Conservation (phyloP, 2,113 vertebrate genomes). For the Deroptyus accipitrinus region DNA sequence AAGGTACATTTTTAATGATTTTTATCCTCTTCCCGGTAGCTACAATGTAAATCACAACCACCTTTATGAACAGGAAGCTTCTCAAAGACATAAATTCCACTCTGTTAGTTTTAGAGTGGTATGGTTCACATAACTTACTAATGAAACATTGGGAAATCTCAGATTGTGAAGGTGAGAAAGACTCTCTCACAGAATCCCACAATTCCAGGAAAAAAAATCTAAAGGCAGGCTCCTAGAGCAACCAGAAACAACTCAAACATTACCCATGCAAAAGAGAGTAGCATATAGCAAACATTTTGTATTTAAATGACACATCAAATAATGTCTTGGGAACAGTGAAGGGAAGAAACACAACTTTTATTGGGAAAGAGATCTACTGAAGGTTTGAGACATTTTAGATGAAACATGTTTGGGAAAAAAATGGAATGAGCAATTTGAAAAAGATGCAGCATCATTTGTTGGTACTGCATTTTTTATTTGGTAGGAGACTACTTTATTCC, state of each 20-base stretch:
- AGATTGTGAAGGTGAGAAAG: not conserved
- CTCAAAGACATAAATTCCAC: not conserved
- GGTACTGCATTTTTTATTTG: conserved; percentile 48
- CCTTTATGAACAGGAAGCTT: not conserved
- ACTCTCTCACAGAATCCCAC: not conserved
- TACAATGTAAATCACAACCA: not conserved
- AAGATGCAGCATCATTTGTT: conserved; percentile 27
- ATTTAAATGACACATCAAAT: not conserved
- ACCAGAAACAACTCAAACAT: not conserved
- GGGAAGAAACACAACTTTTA: not conserved
- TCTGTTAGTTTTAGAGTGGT: not conserved
- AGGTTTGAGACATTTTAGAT: conserved; percentile 51
- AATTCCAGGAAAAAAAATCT: not conserved
- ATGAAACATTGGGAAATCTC: not conserved
- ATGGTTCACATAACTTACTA: not conserved
- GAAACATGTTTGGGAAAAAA: conserved; percentile 60
- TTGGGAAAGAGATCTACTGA: conserved; percentile 14
- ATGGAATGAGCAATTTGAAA: conserved; percentile 42
- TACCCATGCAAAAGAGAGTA: not conserved
- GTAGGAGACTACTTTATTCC: conserved; percentile 46
- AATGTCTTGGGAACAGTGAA: not conserved
- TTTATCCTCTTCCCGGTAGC: not conserved
- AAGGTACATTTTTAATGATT: not conserved
- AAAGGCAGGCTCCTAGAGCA: not conserved
- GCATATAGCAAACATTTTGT: not conserved